Conservation (phyloP, 2,888 invertebrate species). For the Drosophila recens region DNA sequence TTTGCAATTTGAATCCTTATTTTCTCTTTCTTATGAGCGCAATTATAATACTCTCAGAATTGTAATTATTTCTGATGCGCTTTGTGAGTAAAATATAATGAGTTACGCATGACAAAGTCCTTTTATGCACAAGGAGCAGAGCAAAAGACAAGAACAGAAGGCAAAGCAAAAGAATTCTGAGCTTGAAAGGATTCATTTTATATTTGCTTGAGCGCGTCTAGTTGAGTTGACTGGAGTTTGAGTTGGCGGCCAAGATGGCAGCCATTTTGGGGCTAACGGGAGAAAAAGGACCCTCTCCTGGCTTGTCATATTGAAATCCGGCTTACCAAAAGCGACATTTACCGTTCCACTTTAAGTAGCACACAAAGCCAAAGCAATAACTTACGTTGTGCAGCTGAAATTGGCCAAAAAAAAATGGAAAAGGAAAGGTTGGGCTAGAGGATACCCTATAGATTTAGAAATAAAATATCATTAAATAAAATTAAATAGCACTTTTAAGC, state of each 20-base stretch:
- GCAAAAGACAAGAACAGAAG: conserved; percentile 13
- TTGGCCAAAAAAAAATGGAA: conserved; percentile 39
- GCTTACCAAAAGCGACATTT: conserved; percentile 57
- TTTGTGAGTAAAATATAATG: conserved; percentile 82
- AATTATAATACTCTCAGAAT: conserved; percentile 2
- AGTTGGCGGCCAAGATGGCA: conserved; percentile 25
- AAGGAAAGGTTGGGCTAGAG: not conserved
- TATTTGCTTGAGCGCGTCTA: conserved; percentile 59
- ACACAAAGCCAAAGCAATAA: conserved; percentile 28
- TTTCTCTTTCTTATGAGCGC: not conserved
- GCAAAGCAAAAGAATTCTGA: conserved; percentile 8
- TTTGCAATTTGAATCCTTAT: not conserved
- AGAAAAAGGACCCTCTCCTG: conserved; percentile 16
- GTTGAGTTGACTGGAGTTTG: conserved; percentile 15
- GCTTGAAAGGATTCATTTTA: conserved; percentile 74
- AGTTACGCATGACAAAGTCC: conserved; percentile 84
- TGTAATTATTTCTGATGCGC: conserved; percentile 68
- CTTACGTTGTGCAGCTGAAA: conserved; percentile 44
- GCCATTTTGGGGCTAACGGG: conserved; percentile 57
- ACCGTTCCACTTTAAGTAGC: conserved; percentile 26
- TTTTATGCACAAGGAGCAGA: conserved; percentile 69
- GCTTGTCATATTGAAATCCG: conserved; percentile 59
- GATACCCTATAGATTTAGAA: not conserved
- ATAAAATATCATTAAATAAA: too few relatives aligned
- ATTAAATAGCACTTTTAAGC: too few relatives aligned